Percentiles rank a stretch among this genome's conserved stretches.
Conservation (phyloP, 2,113 vertebrate species). For the Oxyruncus cristatus region DNA sequence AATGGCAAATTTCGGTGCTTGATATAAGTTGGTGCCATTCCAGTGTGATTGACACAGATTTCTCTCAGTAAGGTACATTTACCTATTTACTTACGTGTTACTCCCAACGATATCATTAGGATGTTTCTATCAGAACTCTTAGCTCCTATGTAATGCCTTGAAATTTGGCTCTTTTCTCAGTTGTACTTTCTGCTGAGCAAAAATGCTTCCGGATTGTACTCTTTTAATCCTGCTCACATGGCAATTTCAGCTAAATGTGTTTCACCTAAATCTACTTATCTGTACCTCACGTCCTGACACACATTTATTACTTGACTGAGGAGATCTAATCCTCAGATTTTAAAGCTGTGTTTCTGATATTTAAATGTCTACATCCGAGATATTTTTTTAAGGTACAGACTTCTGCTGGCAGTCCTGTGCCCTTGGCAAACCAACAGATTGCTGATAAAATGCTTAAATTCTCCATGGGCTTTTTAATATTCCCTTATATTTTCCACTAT, state of each 20-base stretch:
- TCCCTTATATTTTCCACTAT: background rate
- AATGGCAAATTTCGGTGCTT: background rate
- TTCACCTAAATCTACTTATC: background rate
- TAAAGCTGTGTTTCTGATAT: background rate
- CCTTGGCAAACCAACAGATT: background rate
- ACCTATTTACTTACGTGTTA: background rate
- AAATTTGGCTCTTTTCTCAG: background rate
- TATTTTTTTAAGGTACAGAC: background rate
- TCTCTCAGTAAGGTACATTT: background rate
- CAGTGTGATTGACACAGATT: background rate
- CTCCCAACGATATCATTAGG: background rate
- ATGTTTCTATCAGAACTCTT: background rate
- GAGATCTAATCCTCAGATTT: background rate
- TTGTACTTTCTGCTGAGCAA: background rate
- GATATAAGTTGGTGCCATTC: background rate
- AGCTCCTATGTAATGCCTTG: background rate
- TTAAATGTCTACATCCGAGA: background rate
- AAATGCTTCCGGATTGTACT: background rate
- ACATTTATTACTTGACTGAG: background rate
- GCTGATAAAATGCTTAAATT: background rate
- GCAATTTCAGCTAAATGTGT: background rate
- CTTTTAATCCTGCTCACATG: background rate
- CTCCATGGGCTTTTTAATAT: background rate
- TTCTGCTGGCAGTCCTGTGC: background rate
- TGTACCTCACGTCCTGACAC: background rate